Evolutionary conservation across 2,888 invertebrate genomes (phyloP), one percentile per base, ranked within the genome.

Genomic region (Oeneis ivallda): DNA sequence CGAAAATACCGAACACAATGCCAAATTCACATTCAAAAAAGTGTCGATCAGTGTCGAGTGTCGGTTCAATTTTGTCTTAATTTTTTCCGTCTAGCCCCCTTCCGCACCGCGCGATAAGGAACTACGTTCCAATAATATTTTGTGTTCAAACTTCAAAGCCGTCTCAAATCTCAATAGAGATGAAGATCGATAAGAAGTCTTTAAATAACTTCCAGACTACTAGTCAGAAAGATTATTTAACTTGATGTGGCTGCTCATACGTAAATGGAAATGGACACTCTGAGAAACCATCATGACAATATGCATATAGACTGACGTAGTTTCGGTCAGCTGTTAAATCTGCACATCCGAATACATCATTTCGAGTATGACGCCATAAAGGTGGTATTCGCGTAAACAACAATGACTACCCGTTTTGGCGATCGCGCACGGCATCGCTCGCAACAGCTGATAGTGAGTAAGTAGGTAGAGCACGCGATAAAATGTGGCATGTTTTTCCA

Each of bases 401-500:
- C 60, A 70, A 65, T 70, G 70, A 74, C 75, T 74, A 75, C 75
- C 75, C 76, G 74, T 72, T 71, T 74, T 71, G 71, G 71, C 73
- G 75, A 72, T 68, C 72, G 74, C 77, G 75, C 75, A 78, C 77
- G 77, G 78, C 80, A 79, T 77, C 76, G 78, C 75, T 76, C 77
- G 78, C 77, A 75, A 72, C 76, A 76, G 81, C 85, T 86, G 89
- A 90, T 89, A 89, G 87, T 78, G 82, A 82, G 15, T 47, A 47
- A n/a, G 70, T 71, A 81, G 79, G 70, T 71, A 81, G 79, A 80
- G 79, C 78, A 74, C 75, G 80, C 84, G 87, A 88, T 88, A 87
- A 74, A 83, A 78, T 80, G 82, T 84, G 81, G 82, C 83, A 82
- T 88, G 85, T 87, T 89, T 89, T 91, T 85, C 85, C 84, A 82